Conservation (phyloP, 2,888 invertebrate species). For the Darwinula stevensoni region DNA sequence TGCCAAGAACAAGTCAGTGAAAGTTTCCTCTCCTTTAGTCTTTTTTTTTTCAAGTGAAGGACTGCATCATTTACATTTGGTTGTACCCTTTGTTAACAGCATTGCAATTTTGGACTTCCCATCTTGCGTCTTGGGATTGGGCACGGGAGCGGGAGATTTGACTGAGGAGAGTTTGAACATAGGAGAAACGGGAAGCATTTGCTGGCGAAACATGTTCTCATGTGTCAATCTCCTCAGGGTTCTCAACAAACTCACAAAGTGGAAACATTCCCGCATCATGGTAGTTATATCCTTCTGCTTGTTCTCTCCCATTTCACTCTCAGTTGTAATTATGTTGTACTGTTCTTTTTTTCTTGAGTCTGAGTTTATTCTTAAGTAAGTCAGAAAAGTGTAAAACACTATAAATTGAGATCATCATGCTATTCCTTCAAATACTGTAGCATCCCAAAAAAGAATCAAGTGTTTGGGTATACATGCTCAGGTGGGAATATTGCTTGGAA, state of each 20-base stretch:
- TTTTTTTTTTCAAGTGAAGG: conserved; percentile 4
- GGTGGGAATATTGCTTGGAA: too few species aligned
- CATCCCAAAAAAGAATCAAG: too few species aligned
- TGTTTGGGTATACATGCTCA: too few species aligned
- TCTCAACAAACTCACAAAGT: conserved; percentile 91
- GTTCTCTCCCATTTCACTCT: conserved; percentile 3
- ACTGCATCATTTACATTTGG: conserved; percentile 3
- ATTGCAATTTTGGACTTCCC: conserved; percentile 86
- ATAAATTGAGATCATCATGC: too few species aligned
- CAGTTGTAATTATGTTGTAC: conserved; percentile 4
- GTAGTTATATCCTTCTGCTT: conserved; percentile 13
- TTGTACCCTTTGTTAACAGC: conserved; percentile 16
- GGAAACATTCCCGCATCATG: conserved; percentile 98
- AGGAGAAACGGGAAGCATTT: conserved; percentile 30
- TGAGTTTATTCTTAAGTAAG: conserved; percentile 8
- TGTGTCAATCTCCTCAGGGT: conserved; percentile 87
- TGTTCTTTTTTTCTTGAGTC: background rate
- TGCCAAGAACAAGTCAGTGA: conserved; percentile 46
- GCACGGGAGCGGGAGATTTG: conserved; percentile 76
- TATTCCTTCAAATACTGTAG: too few species aligned
- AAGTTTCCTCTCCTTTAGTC: background rate
- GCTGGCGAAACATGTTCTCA: conserved; percentile 94
- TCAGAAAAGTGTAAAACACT: conserved; percentile 14
- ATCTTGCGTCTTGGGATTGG: conserved; percentile 71
- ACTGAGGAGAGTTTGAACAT: conserved; percentile 69